Percentiles rank a stretch among this genome's conserved stretches.
phyloP scores from a whole-genome alignment of 1,140 invertebrate species.

The Zaprionus ornatus region DNA sequence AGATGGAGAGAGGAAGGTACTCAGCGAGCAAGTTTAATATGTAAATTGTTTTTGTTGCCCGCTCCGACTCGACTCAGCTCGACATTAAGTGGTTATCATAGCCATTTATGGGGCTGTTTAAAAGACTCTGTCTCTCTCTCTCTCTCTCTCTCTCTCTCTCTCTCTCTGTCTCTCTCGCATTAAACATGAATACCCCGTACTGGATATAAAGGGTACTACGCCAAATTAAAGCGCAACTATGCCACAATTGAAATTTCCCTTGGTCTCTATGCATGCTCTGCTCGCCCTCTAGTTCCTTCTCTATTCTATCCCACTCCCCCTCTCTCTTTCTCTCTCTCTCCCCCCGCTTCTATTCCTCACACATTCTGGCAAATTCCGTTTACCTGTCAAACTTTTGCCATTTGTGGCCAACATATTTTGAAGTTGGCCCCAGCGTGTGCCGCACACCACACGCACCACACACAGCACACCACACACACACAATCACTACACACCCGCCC shows the following conservation, averaged over 20 bases:
- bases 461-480: background rate
- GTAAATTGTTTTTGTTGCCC: constrained; percentile 76
- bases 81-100: constrained; percentile 83
- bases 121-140: constrained; percentile 67
- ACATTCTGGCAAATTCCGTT: constrained; percentile 77
- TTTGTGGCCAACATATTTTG: constrained; percentile 81
- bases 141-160: background rate
- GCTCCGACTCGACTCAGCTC: constrained; percentile 47
- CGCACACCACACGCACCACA: constrained; percentile 45
- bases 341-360: constrained; percentile 6
- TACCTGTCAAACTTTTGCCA: constrained; percentile 80
- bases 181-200: constrained; percentile 62
- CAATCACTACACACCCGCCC: background rate
- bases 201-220: constrained; percentile 15
- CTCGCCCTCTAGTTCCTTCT: background rate
- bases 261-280: background rate
- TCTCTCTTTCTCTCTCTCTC: background rate
- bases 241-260: constrained; percentile 4
- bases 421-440: constrained; percentile 60
- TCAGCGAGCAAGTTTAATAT: constrained; percentile 72
- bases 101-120: constrained; percentile 83
- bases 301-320: background rate
- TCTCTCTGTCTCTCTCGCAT: constrained; percentile 16
- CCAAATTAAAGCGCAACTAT: constrained; percentile 40
- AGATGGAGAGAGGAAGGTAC: constrained; percentile 4